These are phyloP conservation scores for Monomorium pharaonis DNA, from an alignment of 1,140 invertebrate genomes.

Conservation along the genomic window DNA sequence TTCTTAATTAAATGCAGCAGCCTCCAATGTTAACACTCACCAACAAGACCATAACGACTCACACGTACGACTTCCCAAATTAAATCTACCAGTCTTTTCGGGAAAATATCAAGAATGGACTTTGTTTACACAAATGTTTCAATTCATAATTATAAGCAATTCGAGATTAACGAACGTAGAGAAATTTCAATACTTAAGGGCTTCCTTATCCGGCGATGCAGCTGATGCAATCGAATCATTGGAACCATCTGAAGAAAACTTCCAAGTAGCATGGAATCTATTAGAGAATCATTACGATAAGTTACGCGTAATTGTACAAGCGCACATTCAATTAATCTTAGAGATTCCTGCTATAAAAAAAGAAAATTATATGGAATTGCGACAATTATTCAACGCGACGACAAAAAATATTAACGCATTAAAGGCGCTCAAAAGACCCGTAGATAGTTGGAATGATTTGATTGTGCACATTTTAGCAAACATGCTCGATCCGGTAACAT, in stretches of 20 bases:
- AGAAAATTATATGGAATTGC: not conserved
- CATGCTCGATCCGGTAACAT: not conserved
- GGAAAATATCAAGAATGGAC: not conserved
- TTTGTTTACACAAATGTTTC: not conserved
- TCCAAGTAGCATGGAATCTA: not conserved
- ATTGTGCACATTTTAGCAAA: not conserved
- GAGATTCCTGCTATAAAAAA: not conserved
- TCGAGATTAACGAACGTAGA: not conserved
- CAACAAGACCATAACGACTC: not conserved
- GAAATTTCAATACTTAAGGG: not conserved
- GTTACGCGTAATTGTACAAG: not conserved
- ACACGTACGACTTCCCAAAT: not conserved
- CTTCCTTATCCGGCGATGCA: not conserved
- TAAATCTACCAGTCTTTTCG: not conserved
- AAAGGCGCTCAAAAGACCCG: not conserved
- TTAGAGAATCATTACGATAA: not conserved
- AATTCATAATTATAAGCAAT: not conserved
- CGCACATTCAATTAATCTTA: not conserved
- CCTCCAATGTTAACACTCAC: not conserved
- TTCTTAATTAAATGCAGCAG: not conserved
- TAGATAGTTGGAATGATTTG: not conserved
- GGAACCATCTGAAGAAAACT: not conserved
- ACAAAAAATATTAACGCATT: not conserved
- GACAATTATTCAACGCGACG: not conserved
- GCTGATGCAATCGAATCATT: not conserved